These are phyloP conservation scores for Balanococcus diminutus DNA, from an alignment of 2,888 invertebrate genomes.

Conservation along the genomic window DNA sequence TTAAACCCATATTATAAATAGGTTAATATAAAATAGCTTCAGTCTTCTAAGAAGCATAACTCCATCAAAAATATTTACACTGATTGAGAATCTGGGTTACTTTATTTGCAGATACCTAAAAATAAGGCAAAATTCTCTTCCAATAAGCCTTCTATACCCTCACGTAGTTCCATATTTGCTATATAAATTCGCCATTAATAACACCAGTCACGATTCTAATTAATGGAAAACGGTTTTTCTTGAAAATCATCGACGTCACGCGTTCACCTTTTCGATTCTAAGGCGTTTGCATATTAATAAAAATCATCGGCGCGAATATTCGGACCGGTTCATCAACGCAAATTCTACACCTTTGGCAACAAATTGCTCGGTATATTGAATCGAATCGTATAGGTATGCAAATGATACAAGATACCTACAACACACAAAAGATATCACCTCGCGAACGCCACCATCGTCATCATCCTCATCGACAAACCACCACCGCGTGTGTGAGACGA, in stretches of 20 bases:
- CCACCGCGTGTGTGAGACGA: neutral
- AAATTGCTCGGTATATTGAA: neutral
- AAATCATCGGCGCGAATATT: neutral
- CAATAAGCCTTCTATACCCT: too few relatives aligned
- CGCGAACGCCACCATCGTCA: too few relatives aligned
- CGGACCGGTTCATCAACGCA: too few relatives aligned
- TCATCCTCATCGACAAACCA: neutral
- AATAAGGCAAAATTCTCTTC: too few relatives aligned
- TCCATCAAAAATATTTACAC: too few relatives aligned
- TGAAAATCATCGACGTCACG: conserved; percentile 16
- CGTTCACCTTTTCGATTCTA: conserved; percentile 12
- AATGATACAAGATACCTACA: neutral
- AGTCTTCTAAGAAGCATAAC: too few relatives aligned
- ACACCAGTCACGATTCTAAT: conserved; percentile 32
- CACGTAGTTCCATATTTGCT: neutral
- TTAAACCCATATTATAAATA: too few relatives aligned
- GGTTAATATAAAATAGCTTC: too few relatives aligned
- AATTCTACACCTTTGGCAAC: too few relatives aligned
- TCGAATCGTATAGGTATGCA: neutral
- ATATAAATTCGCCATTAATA: conserved; percentile 17
- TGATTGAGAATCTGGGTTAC: too few relatives aligned
- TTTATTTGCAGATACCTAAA: too few relatives aligned
- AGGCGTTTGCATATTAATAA: neutral
- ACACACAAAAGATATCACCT: neutral
- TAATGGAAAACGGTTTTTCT: conserved; percentile 41